These are phyloP conservation scores for Paracentrotus lividus DNA, from an alignment of 53 echinoderm and acorn worm genomes.

Conservation along the genomic window DNA sequence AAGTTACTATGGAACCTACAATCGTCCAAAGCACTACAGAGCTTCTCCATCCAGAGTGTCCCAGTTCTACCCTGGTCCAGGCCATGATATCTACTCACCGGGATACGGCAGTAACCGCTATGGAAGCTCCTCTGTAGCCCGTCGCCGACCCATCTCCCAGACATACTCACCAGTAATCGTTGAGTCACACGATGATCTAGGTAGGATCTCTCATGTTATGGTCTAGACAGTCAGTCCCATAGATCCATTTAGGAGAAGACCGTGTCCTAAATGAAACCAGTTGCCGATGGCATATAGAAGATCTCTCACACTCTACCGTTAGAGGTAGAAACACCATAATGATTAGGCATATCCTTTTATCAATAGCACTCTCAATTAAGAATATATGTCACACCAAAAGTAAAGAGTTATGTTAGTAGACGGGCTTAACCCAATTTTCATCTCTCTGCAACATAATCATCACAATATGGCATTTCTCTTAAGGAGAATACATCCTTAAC, in stretches of 20 bases:
- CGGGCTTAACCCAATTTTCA: too few relatives aligned
- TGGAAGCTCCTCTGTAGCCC: not conserved
- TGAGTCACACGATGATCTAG: conserved; percentile 46
- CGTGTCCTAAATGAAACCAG: too few relatives aligned
- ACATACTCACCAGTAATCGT: conserved; percentile 43
- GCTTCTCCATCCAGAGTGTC: conserved; percentile 3
- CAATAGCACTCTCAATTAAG: too few relatives aligned
- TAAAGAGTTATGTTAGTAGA: too few relatives aligned
- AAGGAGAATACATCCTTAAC: not conserved
- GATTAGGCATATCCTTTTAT: too few relatives aligned
- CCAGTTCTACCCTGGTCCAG: conserved; percentile 8
- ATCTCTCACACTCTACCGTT: too few relatives aligned
- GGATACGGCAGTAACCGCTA: not conserved
- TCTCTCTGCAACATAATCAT: not conserved
- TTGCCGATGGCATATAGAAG: too few relatives aligned
- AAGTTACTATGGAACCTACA: conserved; percentile 68
- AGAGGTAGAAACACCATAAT: too few relatives aligned
- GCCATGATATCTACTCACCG: conserved; percentile 36
- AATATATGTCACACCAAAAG: too few relatives aligned
- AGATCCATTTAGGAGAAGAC: not conserved
- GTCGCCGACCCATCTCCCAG: not conserved
- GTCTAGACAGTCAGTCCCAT: not conserved
- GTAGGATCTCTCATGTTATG: conserved; percentile 36
- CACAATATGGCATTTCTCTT: not conserved
- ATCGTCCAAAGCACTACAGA: conserved; percentile 49